These are phyloP conservation scores for Eurytoma adleriae DNA, from an alignment of 2,888 invertebrate genomes.

Conservation along the genomic window DNA sequence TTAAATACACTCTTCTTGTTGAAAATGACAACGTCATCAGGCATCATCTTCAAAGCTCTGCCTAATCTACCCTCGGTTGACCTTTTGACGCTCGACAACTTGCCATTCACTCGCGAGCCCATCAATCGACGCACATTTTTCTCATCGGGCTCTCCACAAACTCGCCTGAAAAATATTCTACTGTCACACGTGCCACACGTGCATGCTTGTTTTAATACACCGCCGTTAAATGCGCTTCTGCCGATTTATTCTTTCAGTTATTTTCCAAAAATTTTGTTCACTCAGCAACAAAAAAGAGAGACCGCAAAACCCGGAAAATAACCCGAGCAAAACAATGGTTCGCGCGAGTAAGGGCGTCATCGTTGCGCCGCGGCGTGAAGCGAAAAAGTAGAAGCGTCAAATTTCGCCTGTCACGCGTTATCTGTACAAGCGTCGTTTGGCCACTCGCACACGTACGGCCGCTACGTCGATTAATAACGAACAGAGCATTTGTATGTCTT, in stretches of 20 bases:
- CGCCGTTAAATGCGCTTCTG: background rate
- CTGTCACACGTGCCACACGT: background rate
- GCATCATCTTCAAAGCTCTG: background rate
- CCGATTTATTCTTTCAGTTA: constrained; percentile 14
- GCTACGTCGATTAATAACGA: constrained; percentile 45
- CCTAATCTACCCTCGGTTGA: background rate
- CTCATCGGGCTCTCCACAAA: background rate
- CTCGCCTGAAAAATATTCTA: background rate
- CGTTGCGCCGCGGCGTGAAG: background rate
- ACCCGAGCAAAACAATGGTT: background rate
- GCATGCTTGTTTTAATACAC: background rate
- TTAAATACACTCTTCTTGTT: background rate
- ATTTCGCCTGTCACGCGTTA: constrained; percentile 8
- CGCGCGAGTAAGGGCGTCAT: background rate
- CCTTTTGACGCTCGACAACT: constrained; percentile 29
- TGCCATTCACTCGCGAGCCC: constrained; percentile 22
- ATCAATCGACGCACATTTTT: constrained; percentile 28
- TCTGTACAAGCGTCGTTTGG: too few relatives aligned
- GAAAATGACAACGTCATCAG: background rate
- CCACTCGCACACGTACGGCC: background rate
- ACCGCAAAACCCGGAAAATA: too few relatives aligned
- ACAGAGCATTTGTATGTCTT: background rate
- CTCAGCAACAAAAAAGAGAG: background rate
- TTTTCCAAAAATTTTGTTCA: background rate
- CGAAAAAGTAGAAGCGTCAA: background rate